Evolutionary conservation across 92 coral and sea anemone genomes (phyloP).

Genomic region (Paragorgia papillata): DNA sequence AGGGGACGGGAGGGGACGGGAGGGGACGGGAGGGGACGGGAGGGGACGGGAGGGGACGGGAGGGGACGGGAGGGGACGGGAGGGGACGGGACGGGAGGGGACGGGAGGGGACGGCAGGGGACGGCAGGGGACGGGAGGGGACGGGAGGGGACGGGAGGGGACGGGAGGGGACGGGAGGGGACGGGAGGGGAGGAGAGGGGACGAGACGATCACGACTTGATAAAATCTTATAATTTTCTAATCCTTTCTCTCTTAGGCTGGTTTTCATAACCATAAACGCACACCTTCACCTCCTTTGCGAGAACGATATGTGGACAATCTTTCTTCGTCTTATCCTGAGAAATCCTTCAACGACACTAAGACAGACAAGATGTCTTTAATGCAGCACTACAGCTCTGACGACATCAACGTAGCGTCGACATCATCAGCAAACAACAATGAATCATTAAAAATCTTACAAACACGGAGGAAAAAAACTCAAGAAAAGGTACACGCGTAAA

Average conservation of each 20-base stretch:
- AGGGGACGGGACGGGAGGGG: no score
- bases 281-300: constrained; percentile 20
- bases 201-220: no score
- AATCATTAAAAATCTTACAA: constrained; percentile 21
- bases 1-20: no score
- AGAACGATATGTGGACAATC: not conserved
- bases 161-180: no score
- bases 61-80: no score
- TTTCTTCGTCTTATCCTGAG: constrained; percentile 32
- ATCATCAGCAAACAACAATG: constrained; percentile 1
- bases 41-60: no score
- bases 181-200: no score
- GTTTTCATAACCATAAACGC: not conserved
- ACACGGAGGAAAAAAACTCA: constrained; percentile 1
- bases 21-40: no score
- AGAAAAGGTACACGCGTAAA: constrained; percentile 16
- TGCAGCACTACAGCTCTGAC: constrained; percentile 31
- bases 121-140: no score
- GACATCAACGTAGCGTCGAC: constrained; percentile 24
- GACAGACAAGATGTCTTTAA: not conserved
- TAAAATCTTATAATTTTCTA: not conserved
- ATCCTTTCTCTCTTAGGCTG: not conserved
- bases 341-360: not conserved
- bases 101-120: no score
- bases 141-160: no score